These are phyloP conservation scores for Drosophila siamana DNA, from an alignment of 2,888 invertebrate species.

Conservation along the genomic window DNA sequence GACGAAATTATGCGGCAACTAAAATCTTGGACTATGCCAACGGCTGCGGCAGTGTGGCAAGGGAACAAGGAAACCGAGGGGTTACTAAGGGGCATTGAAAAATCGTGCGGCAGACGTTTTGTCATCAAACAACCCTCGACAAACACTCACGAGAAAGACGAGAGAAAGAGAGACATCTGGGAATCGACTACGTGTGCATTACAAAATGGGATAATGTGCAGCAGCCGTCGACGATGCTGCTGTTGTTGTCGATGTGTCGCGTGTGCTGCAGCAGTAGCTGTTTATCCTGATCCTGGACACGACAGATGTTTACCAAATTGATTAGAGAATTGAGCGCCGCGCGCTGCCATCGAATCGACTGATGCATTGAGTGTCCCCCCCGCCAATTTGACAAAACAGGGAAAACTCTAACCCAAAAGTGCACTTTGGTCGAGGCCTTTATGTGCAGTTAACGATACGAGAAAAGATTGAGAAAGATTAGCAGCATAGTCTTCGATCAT, in stretches of 20 bases:
- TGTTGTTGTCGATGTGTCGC: slow-evolving; percentile 22
- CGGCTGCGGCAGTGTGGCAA: slow-evolving; percentile 3
- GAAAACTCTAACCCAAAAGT: slow-evolving; percentile 18
- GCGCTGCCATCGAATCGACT: slow-evolving; percentile 50
- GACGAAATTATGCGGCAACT: slow-evolving; percentile 50
- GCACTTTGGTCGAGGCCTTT: slow-evolving; percentile 36
- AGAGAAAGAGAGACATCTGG: slow-evolving; percentile 46
- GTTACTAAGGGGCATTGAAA: slow-evolving; percentile 56
- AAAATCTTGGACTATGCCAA: slow-evolving; percentile 55
- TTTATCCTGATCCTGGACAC: slow-evolving; percentile 62
- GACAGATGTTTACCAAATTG: slow-evolving; percentile 80
- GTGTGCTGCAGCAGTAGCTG: slow-evolving; percentile 60
- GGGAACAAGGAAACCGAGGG: background rate
- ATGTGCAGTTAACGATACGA: slow-evolving; percentile 61
- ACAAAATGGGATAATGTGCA: slow-evolving; percentile 74
- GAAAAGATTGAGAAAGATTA: slow-evolving; percentile 61
- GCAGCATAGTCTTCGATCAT: slow-evolving; percentile 22
- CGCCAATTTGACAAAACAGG: too few species aligned
- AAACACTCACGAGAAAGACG: slow-evolving; percentile 7
- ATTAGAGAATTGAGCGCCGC: slow-evolving; percentile 66
- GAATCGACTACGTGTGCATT: slow-evolving; percentile 72
- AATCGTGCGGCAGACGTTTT: slow-evolving; percentile 68
- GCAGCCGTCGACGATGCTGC: slow-evolving; percentile 32
- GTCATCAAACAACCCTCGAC: slow-evolving; percentile 63
- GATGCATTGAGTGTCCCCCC: slow-evolving; percentile 49